A percentile compares a stretch with the other conserved stretches of the same genome.
phyloP scores from a whole-genome alignment of 2,797 vertebrate species.

The Poeciliopsis paucimaculata region DNA sequence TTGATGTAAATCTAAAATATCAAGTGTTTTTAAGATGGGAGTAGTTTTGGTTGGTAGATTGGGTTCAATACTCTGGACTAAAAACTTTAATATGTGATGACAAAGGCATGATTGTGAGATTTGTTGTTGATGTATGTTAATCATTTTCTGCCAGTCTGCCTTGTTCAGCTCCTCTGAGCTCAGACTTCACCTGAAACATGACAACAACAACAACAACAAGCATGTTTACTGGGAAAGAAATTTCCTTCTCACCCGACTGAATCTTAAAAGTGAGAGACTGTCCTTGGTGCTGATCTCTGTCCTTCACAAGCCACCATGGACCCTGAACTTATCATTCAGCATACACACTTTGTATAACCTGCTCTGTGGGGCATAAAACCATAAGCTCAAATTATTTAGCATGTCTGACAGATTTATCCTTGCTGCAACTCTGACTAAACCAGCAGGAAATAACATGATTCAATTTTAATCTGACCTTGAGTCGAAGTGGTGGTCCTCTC shows the following conservation, averaged over 20 bases:
- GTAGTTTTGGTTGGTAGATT: not conserved
- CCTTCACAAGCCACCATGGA: not conserved
- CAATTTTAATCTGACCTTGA: not conserved
- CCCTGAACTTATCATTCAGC: not conserved
- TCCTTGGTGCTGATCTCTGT: conserved; percentile 35
- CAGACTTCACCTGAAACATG: not conserved
- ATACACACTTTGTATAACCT: not conserved
- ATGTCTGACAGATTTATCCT: conserved; percentile 1
- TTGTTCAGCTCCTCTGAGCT: not conserved
- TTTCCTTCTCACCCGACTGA: not conserved
- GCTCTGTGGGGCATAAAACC: not conserved
- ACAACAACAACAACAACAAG: not conserved
- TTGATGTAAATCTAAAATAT: not conserved
- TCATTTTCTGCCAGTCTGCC: not conserved
- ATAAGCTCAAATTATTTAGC: not conserved
- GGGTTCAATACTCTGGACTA: not conserved
- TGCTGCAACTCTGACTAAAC: not conserved
- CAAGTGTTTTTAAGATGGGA: not conserved
- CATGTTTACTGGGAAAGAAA: not conserved
- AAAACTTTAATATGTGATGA: not conserved
- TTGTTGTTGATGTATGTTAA: not conserved
- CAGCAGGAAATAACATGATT: not conserved
- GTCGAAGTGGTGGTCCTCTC: not conserved
- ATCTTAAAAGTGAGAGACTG: not conserved
- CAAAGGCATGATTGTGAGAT: not conserved